phyloP scores from a whole-genome alignment of 1,140 invertebrate genomes.

The Contarinia nasturtii region DNA sequence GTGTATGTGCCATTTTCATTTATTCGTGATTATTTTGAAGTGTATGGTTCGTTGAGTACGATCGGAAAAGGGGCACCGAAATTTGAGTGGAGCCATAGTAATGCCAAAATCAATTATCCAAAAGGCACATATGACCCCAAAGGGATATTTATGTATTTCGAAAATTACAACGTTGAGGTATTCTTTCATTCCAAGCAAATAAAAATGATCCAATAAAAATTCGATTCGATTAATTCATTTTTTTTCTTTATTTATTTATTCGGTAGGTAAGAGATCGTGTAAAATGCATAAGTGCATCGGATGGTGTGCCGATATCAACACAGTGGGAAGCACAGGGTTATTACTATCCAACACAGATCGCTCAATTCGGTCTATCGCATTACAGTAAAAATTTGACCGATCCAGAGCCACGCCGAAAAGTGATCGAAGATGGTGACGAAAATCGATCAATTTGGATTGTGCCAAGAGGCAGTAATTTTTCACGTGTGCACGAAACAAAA shows the following conservation, averaged over 20 bases:
- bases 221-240: too few species aligned
- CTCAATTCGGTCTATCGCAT: constrained; percentile 92
- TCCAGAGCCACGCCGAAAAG: constrained; percentile 42
- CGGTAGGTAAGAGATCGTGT: constrained; percentile 66
- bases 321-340: constrained; percentile 91
- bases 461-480: constrained; percentile 39
- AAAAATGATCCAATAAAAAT: too few species aligned
- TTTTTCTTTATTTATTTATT: not conserved
- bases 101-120: constrained; percentile 77
- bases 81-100: constrained; percentile 90
- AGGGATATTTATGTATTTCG: constrained; percentile 88
- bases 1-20: constrained; percentile 86
- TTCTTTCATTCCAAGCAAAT: too few species aligned
- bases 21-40: constrained; percentile 86
- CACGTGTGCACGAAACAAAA: constrained; percentile 34
- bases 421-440: constrained; percentile 56
- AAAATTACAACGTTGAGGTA: constrained; percentile 93
- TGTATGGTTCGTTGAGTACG: constrained; percentile 44
- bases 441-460: constrained; percentile 43
- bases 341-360: constrained; percentile 96
- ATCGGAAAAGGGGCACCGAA: constrained; percentile 44
- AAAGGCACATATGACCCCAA: constrained; percentile 71
- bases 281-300: constrained; percentile 81
- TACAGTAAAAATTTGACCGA: constrained; percentile 88
- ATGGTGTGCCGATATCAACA: constrained; percentile 83